A percentile compares a stretch with the other conserved stretches of the same genome.
Conservation (phyloP, 2,888 invertebrate genomes). For the Lasiommata megera region DNA sequence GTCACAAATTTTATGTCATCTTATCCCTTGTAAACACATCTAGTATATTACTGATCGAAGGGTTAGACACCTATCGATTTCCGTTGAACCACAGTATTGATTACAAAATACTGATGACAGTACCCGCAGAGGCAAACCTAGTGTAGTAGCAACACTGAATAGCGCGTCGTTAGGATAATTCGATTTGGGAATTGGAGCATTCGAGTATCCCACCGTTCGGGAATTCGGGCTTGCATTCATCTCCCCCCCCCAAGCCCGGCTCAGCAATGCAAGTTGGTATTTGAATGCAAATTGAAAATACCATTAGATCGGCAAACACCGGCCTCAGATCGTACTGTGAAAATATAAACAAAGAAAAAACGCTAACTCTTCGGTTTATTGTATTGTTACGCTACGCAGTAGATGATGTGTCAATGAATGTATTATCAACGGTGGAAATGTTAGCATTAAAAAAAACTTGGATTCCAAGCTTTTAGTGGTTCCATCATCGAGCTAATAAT, state of each 20-base stretch:
- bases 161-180: conserved; percentile 76
- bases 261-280: conserved; percentile 63
- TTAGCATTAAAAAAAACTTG: no score
- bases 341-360: conserved; percentile 30
- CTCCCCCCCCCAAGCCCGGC: conserved; percentile 41
- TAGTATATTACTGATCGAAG: no score
- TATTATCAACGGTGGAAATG: no score
- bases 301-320: conserved; percentile 75
- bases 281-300: conserved; percentile 77
- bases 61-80: no score
- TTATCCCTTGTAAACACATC: no score
- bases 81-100: not conserved
- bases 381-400: no score
- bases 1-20: no score
- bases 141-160: conserved; percentile 51
- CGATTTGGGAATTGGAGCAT: conserved; percentile 67
- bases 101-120: conserved; percentile 7
- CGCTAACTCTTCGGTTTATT: no score
- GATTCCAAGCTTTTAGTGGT: no score
- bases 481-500: no score
- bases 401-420: no score
- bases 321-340: conserved; percentile 58
- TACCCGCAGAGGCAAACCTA: conserved; percentile 10
- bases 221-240: conserved; percentile 48
- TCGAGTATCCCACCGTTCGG: conserved; percentile 47